Conservation (phyloP, 2,797 vertebrate genomes). For the Anguilla megastoma region DNA sequence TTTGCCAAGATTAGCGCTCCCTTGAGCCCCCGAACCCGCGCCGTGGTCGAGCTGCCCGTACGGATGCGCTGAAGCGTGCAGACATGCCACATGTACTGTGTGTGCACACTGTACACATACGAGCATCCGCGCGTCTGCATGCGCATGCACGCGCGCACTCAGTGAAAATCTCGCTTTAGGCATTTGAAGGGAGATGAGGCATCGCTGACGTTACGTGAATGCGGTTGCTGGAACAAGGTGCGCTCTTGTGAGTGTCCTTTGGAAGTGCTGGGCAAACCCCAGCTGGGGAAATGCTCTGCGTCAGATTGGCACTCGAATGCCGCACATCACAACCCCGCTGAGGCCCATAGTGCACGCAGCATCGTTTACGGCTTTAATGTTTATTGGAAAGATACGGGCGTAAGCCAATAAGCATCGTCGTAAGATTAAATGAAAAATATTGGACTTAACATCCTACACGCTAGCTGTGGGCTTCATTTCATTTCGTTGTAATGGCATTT, state of each 20-base stretch:
- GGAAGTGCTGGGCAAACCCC: slow-evolving; percentile 11
- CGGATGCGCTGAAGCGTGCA: slow-evolving; percentile 40
- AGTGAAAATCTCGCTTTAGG: not conserved
- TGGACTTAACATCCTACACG: not conserved
- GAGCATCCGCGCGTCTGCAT: not conserved
- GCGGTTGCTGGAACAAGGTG: not conserved
- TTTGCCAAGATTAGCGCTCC: slow-evolving; percentile 39
- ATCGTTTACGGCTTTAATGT: slow-evolving; percentile 43
- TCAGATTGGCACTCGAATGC: slow-evolving; percentile 51
- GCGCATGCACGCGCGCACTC: not conserved
- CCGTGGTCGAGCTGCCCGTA: slow-evolving; percentile 30
- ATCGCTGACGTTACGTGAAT: not conserved
- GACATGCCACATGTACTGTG: no score
- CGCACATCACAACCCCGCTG: slow-evolving; percentile 60
- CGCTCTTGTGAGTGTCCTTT: not conserved
- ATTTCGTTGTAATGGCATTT: not conserved
- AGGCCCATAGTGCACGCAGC: slow-evolving; percentile 55
- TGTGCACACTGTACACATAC: not conserved
- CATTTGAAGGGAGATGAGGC: not conserved
- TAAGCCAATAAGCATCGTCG: slow-evolving; percentile 40
- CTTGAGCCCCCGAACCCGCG: slow-evolving; percentile 36
- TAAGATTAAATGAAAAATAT: slow-evolving; percentile 26
- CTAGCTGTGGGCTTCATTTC: not conserved
- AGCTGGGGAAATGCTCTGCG: slow-evolving; percentile 34
- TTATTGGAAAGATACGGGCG: slow-evolving; percentile 58